Evolutionary conservation across 2,113 vertebrate species (phyloP).

Genomic region (Panthera uncia): DNA sequence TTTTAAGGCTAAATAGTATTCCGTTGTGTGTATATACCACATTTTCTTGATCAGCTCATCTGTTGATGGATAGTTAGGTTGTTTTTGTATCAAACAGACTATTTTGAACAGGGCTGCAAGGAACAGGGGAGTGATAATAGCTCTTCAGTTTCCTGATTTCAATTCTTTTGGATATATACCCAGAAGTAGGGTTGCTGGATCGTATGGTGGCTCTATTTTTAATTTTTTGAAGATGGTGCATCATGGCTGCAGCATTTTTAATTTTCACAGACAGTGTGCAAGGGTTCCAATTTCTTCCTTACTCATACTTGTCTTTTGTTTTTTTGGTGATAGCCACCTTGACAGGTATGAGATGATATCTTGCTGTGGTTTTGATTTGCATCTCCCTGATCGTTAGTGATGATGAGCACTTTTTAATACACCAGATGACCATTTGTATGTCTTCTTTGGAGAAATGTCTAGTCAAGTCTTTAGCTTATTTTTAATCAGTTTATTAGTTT

Average conservation of each 20-base stretch:
- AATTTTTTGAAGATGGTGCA: not conserved
- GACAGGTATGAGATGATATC: not conserved
- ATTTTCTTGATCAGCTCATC: not conserved
- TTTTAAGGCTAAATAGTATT: not conserved
- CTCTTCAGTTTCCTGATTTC: not conserved
- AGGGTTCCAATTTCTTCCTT: not conserved
- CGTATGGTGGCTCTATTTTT: not conserved
- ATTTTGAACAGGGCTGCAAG: not conserved
- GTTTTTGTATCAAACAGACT: not conserved
- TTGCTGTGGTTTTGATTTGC: not conserved
- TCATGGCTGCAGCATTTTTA: not conserved
- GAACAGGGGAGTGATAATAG: not conserved
- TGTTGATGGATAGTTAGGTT: not conserved
- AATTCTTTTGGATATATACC: not conserved
- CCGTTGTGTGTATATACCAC: not conserved
- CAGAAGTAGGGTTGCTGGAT: not conserved
- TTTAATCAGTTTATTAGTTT: not conserved
- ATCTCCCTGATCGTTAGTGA: not conserved
- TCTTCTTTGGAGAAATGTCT: not conserved
- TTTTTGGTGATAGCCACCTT: not conserved
- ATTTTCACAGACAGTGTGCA: not conserved
- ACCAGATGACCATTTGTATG: not conserved
- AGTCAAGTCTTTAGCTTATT: not conserved
- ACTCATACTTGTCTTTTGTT: not conserved
- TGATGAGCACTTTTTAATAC: not conserved